phyloP scores from a whole-genome alignment of 2,888 invertebrate genomes.

The Bellardia pandia region DNA sequence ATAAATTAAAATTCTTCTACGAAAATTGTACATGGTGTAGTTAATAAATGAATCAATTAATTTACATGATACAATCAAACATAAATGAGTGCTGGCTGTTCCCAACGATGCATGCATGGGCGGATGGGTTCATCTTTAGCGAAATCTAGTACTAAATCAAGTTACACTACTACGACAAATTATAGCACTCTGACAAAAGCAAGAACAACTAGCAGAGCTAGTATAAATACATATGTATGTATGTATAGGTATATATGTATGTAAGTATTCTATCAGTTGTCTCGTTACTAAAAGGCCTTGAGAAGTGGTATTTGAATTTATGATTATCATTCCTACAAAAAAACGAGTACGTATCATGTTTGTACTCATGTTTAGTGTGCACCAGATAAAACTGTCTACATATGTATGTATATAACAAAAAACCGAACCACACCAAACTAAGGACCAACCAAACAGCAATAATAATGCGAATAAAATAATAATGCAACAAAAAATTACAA shows the following conservation, averaged over 20 bases:
- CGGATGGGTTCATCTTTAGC: constrained; percentile 5
- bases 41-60: constrained; percentile 53
- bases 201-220: not conserved
- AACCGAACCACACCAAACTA: constrained; percentile 12
- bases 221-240: no score
- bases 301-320: constrained; percentile 46
- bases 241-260: no score
- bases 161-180: constrained; percentile 1
- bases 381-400: constrained; percentile 14
- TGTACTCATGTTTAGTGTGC: not conserved
- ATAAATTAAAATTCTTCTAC: not conserved
- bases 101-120: constrained; percentile 22
- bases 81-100: constrained; percentile 33
- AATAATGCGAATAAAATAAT: constrained; percentile 30
- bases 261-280: not conserved
- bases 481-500: constrained; percentile 3
- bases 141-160: constrained; percentile 11
- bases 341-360: not conserved
- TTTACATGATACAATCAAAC: constrained; percentile 20
- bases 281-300: constrained; percentile 57
- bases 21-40: constrained; percentile 10
- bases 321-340: constrained; percentile 2
- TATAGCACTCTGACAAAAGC: not conserved
- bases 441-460: constrained; percentile 28
- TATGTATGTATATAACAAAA: not conserved